Conservation (phyloP, 2,888 invertebrate genomes). For the Eutolmus rufibarbis region DNA sequence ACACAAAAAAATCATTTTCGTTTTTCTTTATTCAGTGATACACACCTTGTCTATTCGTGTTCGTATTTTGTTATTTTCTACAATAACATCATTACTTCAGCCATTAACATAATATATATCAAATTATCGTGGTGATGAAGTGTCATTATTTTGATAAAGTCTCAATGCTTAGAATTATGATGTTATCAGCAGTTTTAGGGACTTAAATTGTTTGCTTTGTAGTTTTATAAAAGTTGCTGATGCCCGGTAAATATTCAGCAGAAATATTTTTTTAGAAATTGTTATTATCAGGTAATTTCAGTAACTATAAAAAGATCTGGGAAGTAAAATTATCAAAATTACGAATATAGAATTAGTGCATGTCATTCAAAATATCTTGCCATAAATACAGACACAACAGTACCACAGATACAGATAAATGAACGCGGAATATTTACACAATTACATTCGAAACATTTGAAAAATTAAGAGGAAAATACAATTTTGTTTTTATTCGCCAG, state of each 20-base stretch:
- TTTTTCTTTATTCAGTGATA: neutral
- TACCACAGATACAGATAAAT: neutral
- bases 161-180: neutral
- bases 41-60: neutral
- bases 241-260: no score
- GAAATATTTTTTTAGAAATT: no score
- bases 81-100: neutral
- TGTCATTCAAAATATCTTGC: neutral
- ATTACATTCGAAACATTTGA: neutral
- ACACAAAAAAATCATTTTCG: neutral
- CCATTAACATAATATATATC: neutral
- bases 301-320: no score
- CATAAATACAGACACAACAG: neutral
- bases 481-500: neutral
- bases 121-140: neutral
- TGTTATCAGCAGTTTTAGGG: neutral
- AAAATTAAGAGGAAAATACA: neutral
- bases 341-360: neutral
- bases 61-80: neutral
- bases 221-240: neutral
- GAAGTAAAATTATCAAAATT: neutral
- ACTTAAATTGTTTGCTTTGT: neutral
- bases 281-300: no score
- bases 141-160: neutral
- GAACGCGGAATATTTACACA: neutral